These are phyloP conservation scores for Carcharodon carcharias DNA, from an alignment of 2,797 vertebrate genomes.

Conservation along the genomic window DNA sequence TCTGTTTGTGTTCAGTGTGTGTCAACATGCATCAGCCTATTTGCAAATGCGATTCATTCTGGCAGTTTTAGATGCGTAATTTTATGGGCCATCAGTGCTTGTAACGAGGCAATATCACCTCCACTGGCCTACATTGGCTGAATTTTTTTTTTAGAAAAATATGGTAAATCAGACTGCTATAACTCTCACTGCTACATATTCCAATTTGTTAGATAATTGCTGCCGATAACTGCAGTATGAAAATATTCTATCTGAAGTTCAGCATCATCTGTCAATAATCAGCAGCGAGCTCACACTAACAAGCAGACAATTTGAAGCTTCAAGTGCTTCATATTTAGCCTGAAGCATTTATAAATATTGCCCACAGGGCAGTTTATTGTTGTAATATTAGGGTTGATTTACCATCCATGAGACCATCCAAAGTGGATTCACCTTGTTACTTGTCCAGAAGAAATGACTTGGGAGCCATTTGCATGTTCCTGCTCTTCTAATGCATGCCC, in stretches of 20 bases:
- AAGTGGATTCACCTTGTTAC: neutral
- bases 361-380: neutral
- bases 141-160: neutral
- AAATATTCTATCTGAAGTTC: slow-evolving; percentile 20
- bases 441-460: neutral
- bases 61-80: slow-evolving; percentile 51
- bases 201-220: slow-evolving; percentile 13
- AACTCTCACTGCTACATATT: neutral
- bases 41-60: slow-evolving; percentile 53
- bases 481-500: neutral
- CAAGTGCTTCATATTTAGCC: neutral
- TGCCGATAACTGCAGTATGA: neutral
- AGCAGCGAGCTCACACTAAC: neutral
- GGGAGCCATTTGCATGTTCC: neutral
- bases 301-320: slow-evolving; percentile 15
- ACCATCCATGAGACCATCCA: neutral
- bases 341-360: neutral
- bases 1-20: slow-evolving; percentile 45
- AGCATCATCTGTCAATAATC: slow-evolving; percentile 3
- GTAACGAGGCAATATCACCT: slow-evolving; percentile 34
- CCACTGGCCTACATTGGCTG: slow-evolving; percentile 1
- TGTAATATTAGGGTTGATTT: slow-evolving; percentile 2
- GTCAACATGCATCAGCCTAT: slow-evolving; percentile 52
- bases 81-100: slow-evolving; percentile 45
- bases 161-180: neutral